These are phyloP conservation scores for Calliscelio sp. DNA, from an alignment of 2,888 invertebrate species.

Conservation along the genomic window DNA sequence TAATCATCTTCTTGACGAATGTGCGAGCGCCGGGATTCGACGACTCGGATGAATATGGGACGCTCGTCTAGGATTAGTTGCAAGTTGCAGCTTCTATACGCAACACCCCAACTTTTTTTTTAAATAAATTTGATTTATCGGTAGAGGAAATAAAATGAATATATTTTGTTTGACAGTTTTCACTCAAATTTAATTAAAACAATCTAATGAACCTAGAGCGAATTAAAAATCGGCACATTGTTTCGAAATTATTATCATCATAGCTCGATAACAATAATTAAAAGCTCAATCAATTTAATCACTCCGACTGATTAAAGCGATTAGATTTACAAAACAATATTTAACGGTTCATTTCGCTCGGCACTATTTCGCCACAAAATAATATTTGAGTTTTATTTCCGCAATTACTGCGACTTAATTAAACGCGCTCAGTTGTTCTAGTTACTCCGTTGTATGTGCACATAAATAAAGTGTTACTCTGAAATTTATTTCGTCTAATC, in stretches of 20 bases:
- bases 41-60: conserved; percentile 51
- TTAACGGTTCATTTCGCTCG: conserved; percentile 29
- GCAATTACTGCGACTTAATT: conserved; percentile 24
- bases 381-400: conserved; percentile 35
- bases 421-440: not conserved
- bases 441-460: no score
- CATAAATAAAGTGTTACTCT: not conserved
- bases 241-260: no score
- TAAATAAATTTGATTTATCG: no score
- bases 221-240: no score
- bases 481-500: conserved; percentile 30
- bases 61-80: conserved; percentile 37
- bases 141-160: no score
- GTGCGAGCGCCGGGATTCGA: conserved; percentile 25
- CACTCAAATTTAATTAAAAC: no score
- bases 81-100: conserved; percentile 24
- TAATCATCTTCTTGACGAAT: conserved; percentile 79
- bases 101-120: not conserved
- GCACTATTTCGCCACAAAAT: not conserved
- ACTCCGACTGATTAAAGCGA: conserved; percentile 30
- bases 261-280: not conserved
- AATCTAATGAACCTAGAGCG: no score
- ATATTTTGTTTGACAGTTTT: no score
- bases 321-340: conserved; percentile 37
- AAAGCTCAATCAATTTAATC: not conserved